Percentiles rank a stretch among this genome's conserved stretches.
phyloP scores from a whole-genome alignment of 2,888 invertebrate genomes.

The Rhorus exstirpatorius region DNA sequence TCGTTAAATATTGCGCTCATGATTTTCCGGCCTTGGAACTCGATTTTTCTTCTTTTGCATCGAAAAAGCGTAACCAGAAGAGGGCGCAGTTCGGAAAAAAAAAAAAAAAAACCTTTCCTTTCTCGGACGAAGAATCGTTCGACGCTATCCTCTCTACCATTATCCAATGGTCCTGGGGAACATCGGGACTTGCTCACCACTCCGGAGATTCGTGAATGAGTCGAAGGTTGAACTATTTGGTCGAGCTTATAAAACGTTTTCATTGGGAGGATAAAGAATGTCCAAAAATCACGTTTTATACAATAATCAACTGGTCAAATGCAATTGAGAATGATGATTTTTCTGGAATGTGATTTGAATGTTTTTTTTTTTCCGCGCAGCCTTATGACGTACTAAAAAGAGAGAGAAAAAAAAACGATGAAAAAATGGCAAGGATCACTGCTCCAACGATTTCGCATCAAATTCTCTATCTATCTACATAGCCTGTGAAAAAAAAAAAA shows the following conservation, averaged over 20 bases:
- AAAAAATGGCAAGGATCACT: neutral
- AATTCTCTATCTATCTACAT: neutral
- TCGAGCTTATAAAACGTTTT: neutral
- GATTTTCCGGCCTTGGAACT: slow-evolving; percentile 48
- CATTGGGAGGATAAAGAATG: neutral
- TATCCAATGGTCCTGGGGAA: neutral
- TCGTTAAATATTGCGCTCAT: slow-evolving; percentile 62
- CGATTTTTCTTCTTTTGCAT: slow-evolving; percentile 44
- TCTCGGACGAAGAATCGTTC: slow-evolving; percentile 35
- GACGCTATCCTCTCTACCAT: slow-evolving; percentile 15
- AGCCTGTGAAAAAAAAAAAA: neutral
- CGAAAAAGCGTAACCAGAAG: slow-evolving; percentile 22
- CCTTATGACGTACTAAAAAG: no score
- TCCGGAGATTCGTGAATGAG: neutral
- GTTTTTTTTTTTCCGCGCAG: no score
- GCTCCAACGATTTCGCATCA: neutral
- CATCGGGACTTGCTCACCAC: neutral
- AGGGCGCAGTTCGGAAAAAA: slow-evolving; percentile 23
- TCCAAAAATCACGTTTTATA: neutral
- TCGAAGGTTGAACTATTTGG: neutral
- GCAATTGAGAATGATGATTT: neutral
- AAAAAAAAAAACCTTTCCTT: no score
- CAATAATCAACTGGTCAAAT: neutral
- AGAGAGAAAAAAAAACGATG: no score
- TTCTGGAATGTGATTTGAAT: no score